These are phyloP conservation scores for Drosophila tropicalis DNA, from an alignment of 1,140 invertebrate species.

Conservation along the genomic window DNA sequence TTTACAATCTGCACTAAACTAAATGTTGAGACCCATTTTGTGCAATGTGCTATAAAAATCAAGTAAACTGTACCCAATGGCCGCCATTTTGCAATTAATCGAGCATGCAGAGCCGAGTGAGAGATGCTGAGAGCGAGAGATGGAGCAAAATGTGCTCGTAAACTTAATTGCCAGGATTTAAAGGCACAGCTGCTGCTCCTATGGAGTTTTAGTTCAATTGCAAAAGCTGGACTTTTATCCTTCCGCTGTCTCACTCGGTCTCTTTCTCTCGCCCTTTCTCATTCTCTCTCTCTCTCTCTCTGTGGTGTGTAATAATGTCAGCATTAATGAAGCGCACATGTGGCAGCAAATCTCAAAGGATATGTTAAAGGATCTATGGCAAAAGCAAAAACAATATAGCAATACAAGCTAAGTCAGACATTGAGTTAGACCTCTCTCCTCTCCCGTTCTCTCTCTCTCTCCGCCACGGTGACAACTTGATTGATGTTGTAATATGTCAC, in stretches of 20 bases:
- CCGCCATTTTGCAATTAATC: conserved; percentile 13
- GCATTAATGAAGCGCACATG: conserved; percentile 13
- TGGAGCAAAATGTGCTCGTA: conserved; percentile 10
- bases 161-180: conserved; percentile 11
- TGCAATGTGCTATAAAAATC: conserved; percentile 7
- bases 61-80: conserved; percentile 13
- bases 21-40: conserved; percentile 1
- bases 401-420: conserved; percentile 51
- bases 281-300: neutral
- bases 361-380: conserved; percentile 30
- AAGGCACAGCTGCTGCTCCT: conserved; percentile 7
- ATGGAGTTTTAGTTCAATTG: conserved; percentile 13
- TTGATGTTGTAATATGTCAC: conserved; percentile 11
- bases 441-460: conserved; percentile 30
- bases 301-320: conserved; percentile 4
- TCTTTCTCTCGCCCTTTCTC: conserved; percentile 1
- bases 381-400: conserved; percentile 69
- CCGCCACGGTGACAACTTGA: conserved; percentile 10
- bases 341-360: conserved; percentile 12
- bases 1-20: conserved; percentile 14
- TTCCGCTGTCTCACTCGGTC: conserved; percentile 39
- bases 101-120: conserved; percentile 1
- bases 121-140: neutral
- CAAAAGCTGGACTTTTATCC: conserved; percentile 18
- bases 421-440: conserved; percentile 29